Evolutionary conservation across 1,140 invertebrate species (phyloP), one percentile per base, ranked within the genome.

Genomic region (Goniozus legneri): DNA sequence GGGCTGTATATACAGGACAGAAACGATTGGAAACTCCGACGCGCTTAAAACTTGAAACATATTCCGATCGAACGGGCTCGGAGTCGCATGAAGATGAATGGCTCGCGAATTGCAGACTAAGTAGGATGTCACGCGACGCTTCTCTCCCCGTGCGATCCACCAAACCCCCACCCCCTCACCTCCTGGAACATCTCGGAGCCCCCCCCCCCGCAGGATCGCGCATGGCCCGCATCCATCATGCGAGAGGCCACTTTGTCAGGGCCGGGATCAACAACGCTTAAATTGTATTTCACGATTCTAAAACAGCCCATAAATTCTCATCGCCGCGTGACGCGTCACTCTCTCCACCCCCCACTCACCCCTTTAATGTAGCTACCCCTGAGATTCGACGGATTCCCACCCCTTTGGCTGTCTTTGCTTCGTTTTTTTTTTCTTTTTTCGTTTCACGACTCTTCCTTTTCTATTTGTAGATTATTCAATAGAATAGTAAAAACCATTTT

Each of bases 121-220:
- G 58, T 62, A 62, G 59, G 44, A 60, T 62, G 59, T 62, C 57
- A 58, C 44, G 46, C 37, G 39, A 37, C 38, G 40, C 31, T 45
- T 27, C 39, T 42, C 35, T 32, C 50, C 20, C 44, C 55, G 50
- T 51, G 50, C 52, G 49, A 47, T 43, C 45, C 43, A 40, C 24
- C 48, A 21, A 22, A 8, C 16, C 15, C 44, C 34, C 37, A 18
- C 36, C 40, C 35, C 31, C 8, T 31, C 34, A 37, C 44, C 13
- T 18, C n/a, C 21, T 13, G 33, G 41, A 18, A 47, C 39, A 42
- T 48, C 41, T 40, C 21, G 32, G 44, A 24, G 14, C 8, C 21
- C 10, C 41, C 8, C 45, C 2, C 10, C 20, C 35, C 36, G 4
- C 32, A 14, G 16, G 12, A 10, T 2, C 3, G 22, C 21, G 12